Base-by-base conservation (phyloP, 2,888 invertebrate genomes). In the Xylota sylvarum region DNA sequence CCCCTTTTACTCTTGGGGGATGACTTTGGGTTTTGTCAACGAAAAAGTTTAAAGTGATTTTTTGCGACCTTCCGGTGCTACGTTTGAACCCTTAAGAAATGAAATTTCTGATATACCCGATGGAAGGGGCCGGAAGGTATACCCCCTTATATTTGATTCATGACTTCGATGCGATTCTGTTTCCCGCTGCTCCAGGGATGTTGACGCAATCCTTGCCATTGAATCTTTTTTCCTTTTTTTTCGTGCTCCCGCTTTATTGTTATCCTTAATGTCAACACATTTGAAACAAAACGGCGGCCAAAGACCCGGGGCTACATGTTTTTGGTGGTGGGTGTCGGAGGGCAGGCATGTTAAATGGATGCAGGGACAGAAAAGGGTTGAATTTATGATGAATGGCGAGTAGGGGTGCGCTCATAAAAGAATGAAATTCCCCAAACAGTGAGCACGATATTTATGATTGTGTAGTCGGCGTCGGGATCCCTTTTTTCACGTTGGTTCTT, bases 201-300 rank as follows among this genome's bases (percentile, higher is more conserved):
- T 80, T 80, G 40, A 56, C 50, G 62, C 62, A 86, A 86, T 77
- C 86, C 82, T 86, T 35, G 55, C 48, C 72, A 40, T 72, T 58
- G 56, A 46, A 48, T 46, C n/a, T 10, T 32, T 40, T 43, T 40
- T 60, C 43, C 43, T 64, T 62, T 77, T 67, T 40, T 35, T 32
- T 65, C 2, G 37, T 48, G 37, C 43, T 69, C 77, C 73, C 69
- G 77, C 86, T 81, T n/a, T 86, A 82, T 86, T 86, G 86, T 86
- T 86, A 86, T 82, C 82, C 86, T 72, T 86, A 86, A 82, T 86
- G 86, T 86, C 86, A 86, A 86, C 86, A 86, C 86, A 86, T 86
- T 86, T 82, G 82, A 86, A 86, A 86, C 78, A 86, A 82, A 86
- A 73, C 81, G 72, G 67, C 82, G 78, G 72, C 67, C 82, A 78